Base-by-base conservation (phyloP, 2,797 vertebrate genomes). In the Gymnodraco acuticeps region DNA sequence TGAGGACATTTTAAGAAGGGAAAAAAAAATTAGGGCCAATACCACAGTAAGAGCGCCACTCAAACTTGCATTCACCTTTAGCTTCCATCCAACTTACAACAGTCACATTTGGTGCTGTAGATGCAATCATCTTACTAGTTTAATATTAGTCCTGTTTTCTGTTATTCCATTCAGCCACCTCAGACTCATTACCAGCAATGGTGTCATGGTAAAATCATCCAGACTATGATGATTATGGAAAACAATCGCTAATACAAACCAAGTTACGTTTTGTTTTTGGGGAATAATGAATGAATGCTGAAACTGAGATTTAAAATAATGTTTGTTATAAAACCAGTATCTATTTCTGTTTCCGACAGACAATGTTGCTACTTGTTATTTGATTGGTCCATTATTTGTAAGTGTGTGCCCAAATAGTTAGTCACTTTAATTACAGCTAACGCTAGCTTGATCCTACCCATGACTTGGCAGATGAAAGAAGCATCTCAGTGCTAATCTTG, bases 11-110 rank as follows among this genome's bases (percentile, higher is more conserved):
- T 89, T 78, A 78, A 87, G 33, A 84, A 83, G 64, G 82, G 85
- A 78, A 70, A 78, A 79, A 81, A 77, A 10, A 64, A 59, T 0
- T 3, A 60, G 63, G 73, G 87, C 89, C 90, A 91, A 88, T 72
- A 86, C 86, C 91, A 86, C 88, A 88, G 67, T 70, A 31, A 56
- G 78, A 78, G 67, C 75, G 73, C 79, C 82, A 75, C 91, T 84
- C 87, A 91, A 88, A 91, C 85, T 87, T 13, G 3, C 53, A n/a
- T 90, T 90, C 74, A 92, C 89, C 87, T 90, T 90, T 88, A 75
- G 69, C 87, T 85, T 82, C 74, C 23, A 56, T 82, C 67, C 64
- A 71, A 83, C 72, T 82, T 15, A 68, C 80, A 84, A 60, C 66
- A 78, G 76, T 81, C 73, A 60, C 64, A 33, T 23, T 19, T 53